Base-by-base conservation (phyloP, 2,113 vertebrate species). In the Pholis gunnellus region DNA sequence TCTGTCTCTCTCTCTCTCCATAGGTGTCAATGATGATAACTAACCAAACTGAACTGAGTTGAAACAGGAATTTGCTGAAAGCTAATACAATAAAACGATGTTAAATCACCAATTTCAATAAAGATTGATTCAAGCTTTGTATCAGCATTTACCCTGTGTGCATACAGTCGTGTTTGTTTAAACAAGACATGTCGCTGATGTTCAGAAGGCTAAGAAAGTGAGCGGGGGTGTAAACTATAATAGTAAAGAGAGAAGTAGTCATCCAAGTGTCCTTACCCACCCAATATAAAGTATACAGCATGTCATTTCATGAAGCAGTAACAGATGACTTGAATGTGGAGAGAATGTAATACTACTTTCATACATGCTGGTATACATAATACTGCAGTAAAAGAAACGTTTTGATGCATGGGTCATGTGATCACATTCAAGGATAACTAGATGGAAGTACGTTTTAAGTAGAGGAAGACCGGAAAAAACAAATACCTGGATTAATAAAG, bases 1-100 rank as follows among this genome's bases (percentile, higher is more conserved):
- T 65, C 10, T 46, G 65, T 31, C 67, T 50, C 63, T 87, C 44
- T 81, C 17, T 88, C 36, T 83, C 50, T 63, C 38, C n/a, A 7
- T 79, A 94, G 93, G 72, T 56, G 76, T 61, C 31, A 46, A 4
- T 1, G 91, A 93, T 65, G 90, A 91, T 71, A 72, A 88, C 38
- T 72, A 68, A 81, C 56, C 31, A 48, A 38, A 52, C 68, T 25
- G 66, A 75, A 25, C 2, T 9, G 73, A 54, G n/a, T 11, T 20
- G 69, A 78, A 75, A 29, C 63, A 31, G 61, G 61, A 84, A 34
- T 83, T 46, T 25, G 59, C 69, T 72, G 42, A 65, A 42, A 60
- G 40, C 61, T 36, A 27, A 68, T 50, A 34, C 18, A 50, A 36
- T 52, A 66, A 61, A 70, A 25, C 29, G 14, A 40, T 73, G 52